A percentile compares a stretch with the other conserved stretches of the same genome.
Conservation (phyloP, 1,140 invertebrate species). For the Homalodisca vitripennis region DNA sequence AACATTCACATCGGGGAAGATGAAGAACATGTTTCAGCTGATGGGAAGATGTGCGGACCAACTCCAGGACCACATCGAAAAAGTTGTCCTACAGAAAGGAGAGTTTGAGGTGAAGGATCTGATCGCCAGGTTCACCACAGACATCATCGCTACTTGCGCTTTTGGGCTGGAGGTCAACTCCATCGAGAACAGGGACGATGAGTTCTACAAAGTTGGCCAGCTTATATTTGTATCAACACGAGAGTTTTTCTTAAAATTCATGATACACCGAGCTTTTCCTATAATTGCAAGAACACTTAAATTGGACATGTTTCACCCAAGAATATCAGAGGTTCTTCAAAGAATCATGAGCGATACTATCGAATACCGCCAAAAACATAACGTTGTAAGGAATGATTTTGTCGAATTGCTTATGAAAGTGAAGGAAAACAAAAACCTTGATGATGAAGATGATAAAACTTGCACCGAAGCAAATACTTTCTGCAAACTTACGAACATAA, state of each 20-base stretch:
- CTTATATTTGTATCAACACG: neutral
- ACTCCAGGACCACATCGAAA: constrained; percentile 19
- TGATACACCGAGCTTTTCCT: neutral
- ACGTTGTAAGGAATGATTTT: constrained; percentile 54
- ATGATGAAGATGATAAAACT: no score
- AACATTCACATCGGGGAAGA: constrained; percentile 60
- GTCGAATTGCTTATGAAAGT: constrained; percentile 56
- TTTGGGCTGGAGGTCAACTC: constrained; percentile 47
- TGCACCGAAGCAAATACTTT: no score
- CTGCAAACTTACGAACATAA: no score
- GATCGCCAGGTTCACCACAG: constrained; percentile 38
- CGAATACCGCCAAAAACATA: constrained; percentile 51
- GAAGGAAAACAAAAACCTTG: constrained; percentile 43
- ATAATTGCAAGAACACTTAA: neutral
- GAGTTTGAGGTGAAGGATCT: constrained; percentile 29
- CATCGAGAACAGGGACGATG: constrained; percentile 44
- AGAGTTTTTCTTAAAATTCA: neutral
- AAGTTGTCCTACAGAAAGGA: neutral
- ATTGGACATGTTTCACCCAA: neutral
- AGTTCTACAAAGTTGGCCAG: constrained; percentile 42
- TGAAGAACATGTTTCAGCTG: constrained; percentile 58
- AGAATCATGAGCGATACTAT: constrained; percentile 55
- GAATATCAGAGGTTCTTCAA: constrained; percentile 47
- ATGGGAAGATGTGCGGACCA: constrained; percentile 47
- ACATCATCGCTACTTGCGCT: constrained; percentile 53